phyloP scores from a whole-genome alignment of 2,113 vertebrate genomes.

The Gulo gulo region DNA sequence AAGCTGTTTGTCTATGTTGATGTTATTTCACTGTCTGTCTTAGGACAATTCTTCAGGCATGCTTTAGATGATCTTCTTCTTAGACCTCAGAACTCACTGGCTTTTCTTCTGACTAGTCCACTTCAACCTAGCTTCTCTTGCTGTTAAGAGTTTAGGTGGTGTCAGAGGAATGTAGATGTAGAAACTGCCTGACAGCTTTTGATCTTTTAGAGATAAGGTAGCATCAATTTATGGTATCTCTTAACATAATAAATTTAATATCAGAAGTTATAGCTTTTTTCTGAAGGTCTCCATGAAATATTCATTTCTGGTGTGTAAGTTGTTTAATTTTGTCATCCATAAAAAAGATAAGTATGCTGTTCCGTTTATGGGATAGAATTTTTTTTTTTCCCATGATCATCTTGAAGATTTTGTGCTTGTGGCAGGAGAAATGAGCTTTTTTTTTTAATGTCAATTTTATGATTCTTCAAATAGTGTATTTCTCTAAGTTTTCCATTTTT shows the following conservation, averaged over 20 bases:
- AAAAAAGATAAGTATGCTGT: not conserved
- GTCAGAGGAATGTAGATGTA: not conserved
- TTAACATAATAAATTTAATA: constrained; percentile 5
- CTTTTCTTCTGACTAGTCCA: not conserved
- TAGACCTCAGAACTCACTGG: not conserved
- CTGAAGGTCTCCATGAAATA: constrained; percentile 5
- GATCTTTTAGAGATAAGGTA: not conserved
- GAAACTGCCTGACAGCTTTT: not conserved
- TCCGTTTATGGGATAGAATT: constrained; percentile 45
- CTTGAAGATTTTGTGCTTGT: constrained; percentile 48
- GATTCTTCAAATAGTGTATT: constrained; percentile 55
- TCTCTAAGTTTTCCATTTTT: constrained; percentile 58
- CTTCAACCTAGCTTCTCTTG: not conserved
- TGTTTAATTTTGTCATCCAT: constrained; percentile 52
- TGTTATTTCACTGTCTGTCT: not conserved
- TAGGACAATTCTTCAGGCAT: not conserved
- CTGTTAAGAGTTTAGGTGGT: not conserved
- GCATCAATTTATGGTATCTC: not conserved
- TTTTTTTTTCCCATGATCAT: not conserved
- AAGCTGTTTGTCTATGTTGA: not conserved
- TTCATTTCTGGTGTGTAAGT: not conserved
- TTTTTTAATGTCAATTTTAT: constrained; percentile 54
- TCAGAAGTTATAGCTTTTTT: constrained; percentile 6
- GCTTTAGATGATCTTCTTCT: not conserved
- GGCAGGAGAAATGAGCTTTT: constrained; percentile 16